Conservation (phyloP, 2,113 vertebrate species). For the Condylura cristata region DNA sequence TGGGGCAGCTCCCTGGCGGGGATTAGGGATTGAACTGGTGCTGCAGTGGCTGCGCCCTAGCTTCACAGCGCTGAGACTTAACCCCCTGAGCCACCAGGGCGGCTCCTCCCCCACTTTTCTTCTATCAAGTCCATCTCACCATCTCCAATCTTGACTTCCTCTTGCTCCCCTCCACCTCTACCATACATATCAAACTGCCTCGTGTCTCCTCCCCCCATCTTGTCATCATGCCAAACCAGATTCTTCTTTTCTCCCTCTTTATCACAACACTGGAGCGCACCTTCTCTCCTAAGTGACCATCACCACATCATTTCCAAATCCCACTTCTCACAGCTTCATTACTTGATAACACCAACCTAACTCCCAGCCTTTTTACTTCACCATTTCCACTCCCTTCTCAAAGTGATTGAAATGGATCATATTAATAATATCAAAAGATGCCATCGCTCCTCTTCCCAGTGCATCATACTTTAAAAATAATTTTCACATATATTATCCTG, state of each 20-base stretch:
- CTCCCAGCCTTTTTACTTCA: neutral
- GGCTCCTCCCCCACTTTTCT: neutral
- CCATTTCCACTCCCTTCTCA: neutral
- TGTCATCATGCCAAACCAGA: too few species aligned
- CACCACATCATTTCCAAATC: neutral
- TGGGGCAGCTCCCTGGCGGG: too few species aligned
- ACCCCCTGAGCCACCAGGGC: too few species aligned
- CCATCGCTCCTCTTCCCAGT: too few species aligned
- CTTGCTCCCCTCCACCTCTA: neutral
- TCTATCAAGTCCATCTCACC: neutral
- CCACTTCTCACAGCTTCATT: neutral
- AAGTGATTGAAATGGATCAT: neutral
- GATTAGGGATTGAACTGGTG: too few species aligned
- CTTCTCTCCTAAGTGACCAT: neutral
- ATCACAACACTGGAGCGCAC: neutral
- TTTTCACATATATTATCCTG: neutral
- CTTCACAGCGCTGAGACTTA: too few species aligned
- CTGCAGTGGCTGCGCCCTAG: too few species aligned
- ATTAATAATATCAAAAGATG: neutral
- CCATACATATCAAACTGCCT: neutral
- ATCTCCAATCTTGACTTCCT: neutral
- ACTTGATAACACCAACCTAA: neutral
- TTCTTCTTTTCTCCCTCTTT: neutral
- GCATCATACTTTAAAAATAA: neutral
- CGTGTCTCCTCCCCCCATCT: neutral